Base-by-base conservation (phyloP, 37 sponge, comb jelly and placozoan species). In the Halichondria panicea region DNA sequence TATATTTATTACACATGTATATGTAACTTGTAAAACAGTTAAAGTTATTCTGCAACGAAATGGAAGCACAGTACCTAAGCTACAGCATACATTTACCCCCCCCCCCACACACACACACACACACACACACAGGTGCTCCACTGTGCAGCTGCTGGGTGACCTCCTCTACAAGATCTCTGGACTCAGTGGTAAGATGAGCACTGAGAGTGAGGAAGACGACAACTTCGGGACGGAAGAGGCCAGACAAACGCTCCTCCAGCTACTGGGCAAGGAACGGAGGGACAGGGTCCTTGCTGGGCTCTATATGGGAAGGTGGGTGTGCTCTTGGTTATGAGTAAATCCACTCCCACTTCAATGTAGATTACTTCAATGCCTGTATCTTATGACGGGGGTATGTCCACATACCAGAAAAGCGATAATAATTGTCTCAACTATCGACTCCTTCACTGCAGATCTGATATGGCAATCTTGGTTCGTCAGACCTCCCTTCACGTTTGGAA, bases 401-500 rank as follows among this genome's bases (percentile, higher is more conserved):
- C 18, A 19, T 4, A 30, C 28, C 19, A 36, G 36, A 30, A 31
- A 35, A 31, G 36, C 9, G 43, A 43, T 1, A 7, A 34, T 46
- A 52, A 30, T n/a, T n/a, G n/a, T n/a, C n/a, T n/a, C n/a, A n/a
- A n/a, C n/a, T n/a, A n/a, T 38, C 25, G 60, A 8, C 55, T 55
- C 31, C 36, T 19, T 55, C 55, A 41, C 4, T 55, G 4, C 69
- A 88, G 99, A 33, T 91, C 94, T n/a, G 99, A 99, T 61, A 92
- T 93, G 34, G 94, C 99, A 0, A 73, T 96, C 39, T 63, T 93
- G 43, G 99, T 99, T 41, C 78, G 99, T 44, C 99, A 99, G 58
- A 77, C 90, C 19, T 88, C 96, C 13, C 81, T 99, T 41, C 99
- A 99, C 69, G 92, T 99, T 27, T 99, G 99, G 99, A 99, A 99